Percentiles rank a stretch among this genome's conserved stretches.
phyloP scores from a whole-genome alignment of 2,888 invertebrate genomes.

The Julus scanicus region DNA sequence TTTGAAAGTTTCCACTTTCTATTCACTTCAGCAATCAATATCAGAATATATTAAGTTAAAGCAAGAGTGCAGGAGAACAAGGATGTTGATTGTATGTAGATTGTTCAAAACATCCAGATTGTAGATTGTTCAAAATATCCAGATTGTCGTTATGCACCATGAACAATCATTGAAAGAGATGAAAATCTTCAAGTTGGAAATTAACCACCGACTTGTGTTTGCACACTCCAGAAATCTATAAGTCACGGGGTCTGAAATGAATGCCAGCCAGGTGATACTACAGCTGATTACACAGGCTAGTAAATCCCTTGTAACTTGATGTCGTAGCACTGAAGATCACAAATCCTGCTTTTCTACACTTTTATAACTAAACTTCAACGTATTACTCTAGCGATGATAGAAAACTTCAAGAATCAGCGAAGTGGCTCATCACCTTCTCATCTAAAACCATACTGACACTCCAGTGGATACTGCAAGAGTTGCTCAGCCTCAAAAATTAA shows the following conservation, averaged over 20 bases:
- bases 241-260: background rate
- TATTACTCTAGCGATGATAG: too few relatives aligned
- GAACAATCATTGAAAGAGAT: background rate
- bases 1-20: background rate
- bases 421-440: background rate
- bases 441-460: background rate
- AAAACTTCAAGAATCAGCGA: too few relatives aligned
- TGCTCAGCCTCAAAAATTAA: background rate
- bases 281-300: too few relatives aligned
- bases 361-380: too few relatives aligned
- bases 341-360: too few relatives aligned
- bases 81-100: background rate
- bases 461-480: background rate
- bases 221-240: background rate
- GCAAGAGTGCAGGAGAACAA: background rate
- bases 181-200: background rate
- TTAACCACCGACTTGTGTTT: background rate
- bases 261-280: too few relatives aligned
- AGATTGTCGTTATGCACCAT: background rate
- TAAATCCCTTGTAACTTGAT: too few relatives aligned
- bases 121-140: background rate
- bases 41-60: background rate
- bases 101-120: background rate
- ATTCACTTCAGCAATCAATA: background rate
- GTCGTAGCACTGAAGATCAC: too few relatives aligned